These are phyloP conservation scores for Melinopterus prodromus DNA, from an alignment of 2,888 invertebrate genomes.

Conservation along the genomic window DNA sequence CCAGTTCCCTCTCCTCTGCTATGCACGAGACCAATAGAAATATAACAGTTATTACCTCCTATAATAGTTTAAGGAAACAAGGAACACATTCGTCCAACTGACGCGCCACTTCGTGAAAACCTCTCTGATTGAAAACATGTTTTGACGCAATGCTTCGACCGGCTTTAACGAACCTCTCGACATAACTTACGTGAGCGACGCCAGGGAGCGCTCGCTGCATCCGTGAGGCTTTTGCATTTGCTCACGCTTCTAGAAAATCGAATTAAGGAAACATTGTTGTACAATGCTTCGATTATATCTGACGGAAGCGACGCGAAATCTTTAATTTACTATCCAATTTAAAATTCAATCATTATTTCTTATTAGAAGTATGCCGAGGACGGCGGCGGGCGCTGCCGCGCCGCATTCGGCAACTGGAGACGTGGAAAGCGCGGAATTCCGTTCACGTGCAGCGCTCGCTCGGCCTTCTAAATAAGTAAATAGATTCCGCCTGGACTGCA, in stretches of 20 bases:
- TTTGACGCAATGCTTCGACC: neutral
- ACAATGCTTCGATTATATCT: conserved; percentile 13
- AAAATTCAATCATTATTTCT: conserved; percentile 26
- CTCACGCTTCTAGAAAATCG: neutral
- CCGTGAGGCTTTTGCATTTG: neutral
- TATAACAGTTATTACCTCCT: too few relatives aligned
- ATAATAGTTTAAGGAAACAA: too few relatives aligned
- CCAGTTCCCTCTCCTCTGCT: too few relatives aligned
- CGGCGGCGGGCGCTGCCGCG: neutral
- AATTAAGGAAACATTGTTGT: conserved; percentile 14
- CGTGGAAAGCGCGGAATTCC: conserved; percentile 15
- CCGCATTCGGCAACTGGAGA: neutral
- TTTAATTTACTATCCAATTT: conserved; percentile 26
- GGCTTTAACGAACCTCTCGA: neutral
- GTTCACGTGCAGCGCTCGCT: conserved; percentile 10
- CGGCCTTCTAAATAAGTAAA: conserved; percentile 24
- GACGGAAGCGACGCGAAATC: neutral
- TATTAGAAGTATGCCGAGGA: conserved; percentile 13
- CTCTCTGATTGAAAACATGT: conserved; percentile 15
- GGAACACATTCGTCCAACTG: too few relatives aligned
- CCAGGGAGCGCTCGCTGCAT: neutral
- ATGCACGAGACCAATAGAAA: too few relatives aligned
- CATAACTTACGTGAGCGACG: neutral
- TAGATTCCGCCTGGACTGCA: neutral
- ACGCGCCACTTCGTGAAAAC: neutral